phyloP scores from a whole-genome alignment of 1,140 invertebrate species.

The Bombus pascuorum region DNA sequence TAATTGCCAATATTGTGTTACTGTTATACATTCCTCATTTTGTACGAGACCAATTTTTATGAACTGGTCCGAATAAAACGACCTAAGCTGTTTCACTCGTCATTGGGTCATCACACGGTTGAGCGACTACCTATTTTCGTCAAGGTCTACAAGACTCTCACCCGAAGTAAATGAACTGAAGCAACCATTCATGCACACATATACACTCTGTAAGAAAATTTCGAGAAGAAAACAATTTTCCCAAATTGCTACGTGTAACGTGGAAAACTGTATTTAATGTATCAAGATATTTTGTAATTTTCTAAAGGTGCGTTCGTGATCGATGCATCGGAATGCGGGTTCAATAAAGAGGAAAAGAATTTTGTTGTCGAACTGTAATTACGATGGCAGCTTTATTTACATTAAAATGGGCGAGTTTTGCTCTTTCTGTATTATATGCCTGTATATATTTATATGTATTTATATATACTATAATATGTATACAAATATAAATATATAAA shows the following conservation, averaged over 20 bases:
- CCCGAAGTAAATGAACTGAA: background rate
- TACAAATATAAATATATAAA: constrained; percentile 5
- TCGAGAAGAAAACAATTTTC: background rate
- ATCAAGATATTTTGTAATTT: constrained; percentile 73
- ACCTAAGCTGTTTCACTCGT: constrained; percentile 7
- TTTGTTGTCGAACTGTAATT: constrained; percentile 67
- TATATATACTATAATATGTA: constrained; percentile 24
- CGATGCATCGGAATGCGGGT: constrained; percentile 39
- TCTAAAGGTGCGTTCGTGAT: constrained; percentile 52
- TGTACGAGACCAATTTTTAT: constrained; percentile 73
- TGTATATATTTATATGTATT: constrained; percentile 17
- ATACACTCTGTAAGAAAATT: background rate
- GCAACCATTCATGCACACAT: background rate
- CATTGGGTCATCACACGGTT: background rate
- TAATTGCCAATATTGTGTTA: constrained; percentile 70
- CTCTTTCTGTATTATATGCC: constrained; percentile 44
- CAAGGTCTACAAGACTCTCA: background rate
- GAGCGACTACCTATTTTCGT: background rate
- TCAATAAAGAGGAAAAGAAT: constrained; percentile 61
- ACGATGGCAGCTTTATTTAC: constrained; percentile 78
- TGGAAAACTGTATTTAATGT: constrained; percentile 48
- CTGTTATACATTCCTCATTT: constrained; percentile 79
- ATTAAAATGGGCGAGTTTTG: constrained; percentile 59
- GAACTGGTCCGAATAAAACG: constrained; percentile 59
- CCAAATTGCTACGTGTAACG: constrained; percentile 33